A percentile compares a stretch with the other conserved stretches of the same genome.
phyloP scores from a whole-genome alignment of 2,797 vertebrate genomes.

The Gobionotothen gibberifrons region DNA sequence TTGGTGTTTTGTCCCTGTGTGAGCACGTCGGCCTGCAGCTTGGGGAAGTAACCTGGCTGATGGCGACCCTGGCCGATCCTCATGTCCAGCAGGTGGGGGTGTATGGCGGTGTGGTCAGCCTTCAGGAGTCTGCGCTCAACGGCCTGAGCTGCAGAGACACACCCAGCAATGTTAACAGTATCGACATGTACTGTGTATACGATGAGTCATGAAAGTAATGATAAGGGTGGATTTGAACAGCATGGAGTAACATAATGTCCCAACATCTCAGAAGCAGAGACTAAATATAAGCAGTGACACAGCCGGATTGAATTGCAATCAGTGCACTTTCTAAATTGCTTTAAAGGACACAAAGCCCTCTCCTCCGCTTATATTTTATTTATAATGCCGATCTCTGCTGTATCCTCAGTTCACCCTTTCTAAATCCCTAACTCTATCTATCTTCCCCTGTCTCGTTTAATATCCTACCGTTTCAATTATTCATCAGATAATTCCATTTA shows the following conservation, averaged over 20 bases:
- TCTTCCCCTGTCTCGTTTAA: background rate
- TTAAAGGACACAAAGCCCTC: slow-evolving; percentile 46
- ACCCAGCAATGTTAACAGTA: background rate
- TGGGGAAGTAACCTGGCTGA: slow-evolving; percentile 95
- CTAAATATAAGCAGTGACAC: slow-evolving; percentile 16
- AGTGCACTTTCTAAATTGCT: slow-evolving; percentile 39
- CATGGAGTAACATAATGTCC: background rate
- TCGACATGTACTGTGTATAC: background rate
- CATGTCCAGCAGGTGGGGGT: slow-evolving; percentile 98
- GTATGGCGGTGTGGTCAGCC: slow-evolving; percentile 96
- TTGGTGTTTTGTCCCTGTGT: slow-evolving; percentile 90
- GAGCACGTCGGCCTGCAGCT: slow-evolving; percentile 94
- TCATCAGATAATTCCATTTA: background rate
- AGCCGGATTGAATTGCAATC: background rate
- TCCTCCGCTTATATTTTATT: slow-evolving; percentile 6
- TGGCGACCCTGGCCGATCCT: slow-evolving; percentile 98
- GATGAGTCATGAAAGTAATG: background rate
- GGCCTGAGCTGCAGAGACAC: slow-evolving; percentile 83
- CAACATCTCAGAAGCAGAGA: background rate
- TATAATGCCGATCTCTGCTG: slow-evolving; percentile 25
- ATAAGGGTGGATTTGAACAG: background rate
- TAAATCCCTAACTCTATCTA: background rate
- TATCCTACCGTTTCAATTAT: background rate
- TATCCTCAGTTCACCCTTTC: slow-evolving; percentile 21
- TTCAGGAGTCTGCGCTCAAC: slow-evolving; percentile 93